A percentile compares a stretch with the other conserved stretches of the same genome.
Evolutionary conservation across 2,797 vertebrate genomes (phyloP).

Genomic region (Limnodromus scolopaceus): DNA sequence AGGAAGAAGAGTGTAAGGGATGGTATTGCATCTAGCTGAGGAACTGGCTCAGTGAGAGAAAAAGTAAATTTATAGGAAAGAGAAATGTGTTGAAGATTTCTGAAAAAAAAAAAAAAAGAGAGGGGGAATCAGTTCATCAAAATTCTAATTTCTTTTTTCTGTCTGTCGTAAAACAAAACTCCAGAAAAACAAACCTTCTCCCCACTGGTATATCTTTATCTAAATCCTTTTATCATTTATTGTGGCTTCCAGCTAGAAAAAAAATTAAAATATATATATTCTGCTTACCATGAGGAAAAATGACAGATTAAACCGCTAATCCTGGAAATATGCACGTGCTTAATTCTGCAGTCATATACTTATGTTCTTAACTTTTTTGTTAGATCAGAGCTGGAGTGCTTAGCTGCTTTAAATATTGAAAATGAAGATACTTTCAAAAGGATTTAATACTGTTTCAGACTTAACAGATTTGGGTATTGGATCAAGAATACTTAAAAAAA

Average conservation of each 20-base stretch:
- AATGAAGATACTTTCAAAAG: conserved; percentile 41
- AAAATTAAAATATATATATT: neutral
- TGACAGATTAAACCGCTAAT: conserved; percentile 50
- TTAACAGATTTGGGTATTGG: conserved; percentile 23
- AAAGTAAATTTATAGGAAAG: neutral
- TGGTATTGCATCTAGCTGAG: neutral
- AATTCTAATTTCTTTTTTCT: neutral
- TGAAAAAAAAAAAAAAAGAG: neutral
- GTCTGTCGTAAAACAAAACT: neutral
- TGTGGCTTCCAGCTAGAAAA: neutral
- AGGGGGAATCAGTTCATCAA: neutral
- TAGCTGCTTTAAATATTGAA: conserved; percentile 25
- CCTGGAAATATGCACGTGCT: conserved; percentile 2
- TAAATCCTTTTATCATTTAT: neutral
- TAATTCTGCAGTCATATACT: conserved; percentile 43
- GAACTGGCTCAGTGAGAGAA: neutral
- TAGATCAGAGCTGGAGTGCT: conserved; percentile 29
- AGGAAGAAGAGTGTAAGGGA: neutral
- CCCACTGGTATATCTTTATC: neutral
- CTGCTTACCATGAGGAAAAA: neutral
- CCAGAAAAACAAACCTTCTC: neutral
- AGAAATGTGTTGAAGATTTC: neutral
- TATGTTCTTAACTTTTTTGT: conserved; percentile 55
- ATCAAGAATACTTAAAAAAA: neutral
- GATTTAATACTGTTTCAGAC: conserved; percentile 23